A percentile compares a stretch with the other conserved stretches of the same genome.
Evolutionary conservation across 2,888 invertebrate genomes (phyloP).

Genomic region (Brenthis ino): DNA sequence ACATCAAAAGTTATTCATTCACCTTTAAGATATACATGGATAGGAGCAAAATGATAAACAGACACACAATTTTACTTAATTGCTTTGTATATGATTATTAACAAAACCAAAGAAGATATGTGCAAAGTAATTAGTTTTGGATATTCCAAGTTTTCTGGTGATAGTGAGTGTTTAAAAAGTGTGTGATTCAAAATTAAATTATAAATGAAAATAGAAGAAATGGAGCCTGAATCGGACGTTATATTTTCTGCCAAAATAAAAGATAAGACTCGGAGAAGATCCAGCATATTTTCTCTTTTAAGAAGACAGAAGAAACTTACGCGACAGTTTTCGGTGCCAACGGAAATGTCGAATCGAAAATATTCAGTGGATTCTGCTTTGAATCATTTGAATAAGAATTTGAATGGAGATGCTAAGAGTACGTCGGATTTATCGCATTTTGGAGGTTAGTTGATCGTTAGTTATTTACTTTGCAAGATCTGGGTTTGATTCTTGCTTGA

Average conservation of each 20-base stretch:
- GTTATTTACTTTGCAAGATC: too few species aligned
- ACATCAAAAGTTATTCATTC: too few species aligned
- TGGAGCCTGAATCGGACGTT: constrained; percentile 57
- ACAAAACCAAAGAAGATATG: background rate
- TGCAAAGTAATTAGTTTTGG: background rate
- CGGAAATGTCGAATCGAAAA: constrained; percentile 52
- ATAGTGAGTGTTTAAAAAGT: background rate
- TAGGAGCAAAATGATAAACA: too few species aligned
- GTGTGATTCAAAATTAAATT: too few species aligned
- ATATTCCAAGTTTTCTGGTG: background rate
- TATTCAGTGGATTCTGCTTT: constrained; percentile 68
- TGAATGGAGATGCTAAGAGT: constrained; percentile 35
- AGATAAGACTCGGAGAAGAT: constrained; percentile 59
- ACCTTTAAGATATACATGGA: too few species aligned
- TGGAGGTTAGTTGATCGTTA: constrained; percentile 53
- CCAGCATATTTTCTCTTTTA: constrained; percentile 67
- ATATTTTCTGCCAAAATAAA: constrained; percentile 53
- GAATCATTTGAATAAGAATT: constrained; percentile 51
- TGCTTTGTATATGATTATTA: background rate
- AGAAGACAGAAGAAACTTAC: constrained; percentile 64
- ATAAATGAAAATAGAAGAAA: constrained; percentile 29
- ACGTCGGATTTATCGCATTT: constrained; percentile 44
- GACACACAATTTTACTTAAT: too few species aligned
- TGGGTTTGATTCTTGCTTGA: too few species aligned
- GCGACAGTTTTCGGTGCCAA: constrained; percentile 65